Base-by-base conservation (phyloP, 1,140 invertebrate species). In the Trichoplusia ni region DNA sequence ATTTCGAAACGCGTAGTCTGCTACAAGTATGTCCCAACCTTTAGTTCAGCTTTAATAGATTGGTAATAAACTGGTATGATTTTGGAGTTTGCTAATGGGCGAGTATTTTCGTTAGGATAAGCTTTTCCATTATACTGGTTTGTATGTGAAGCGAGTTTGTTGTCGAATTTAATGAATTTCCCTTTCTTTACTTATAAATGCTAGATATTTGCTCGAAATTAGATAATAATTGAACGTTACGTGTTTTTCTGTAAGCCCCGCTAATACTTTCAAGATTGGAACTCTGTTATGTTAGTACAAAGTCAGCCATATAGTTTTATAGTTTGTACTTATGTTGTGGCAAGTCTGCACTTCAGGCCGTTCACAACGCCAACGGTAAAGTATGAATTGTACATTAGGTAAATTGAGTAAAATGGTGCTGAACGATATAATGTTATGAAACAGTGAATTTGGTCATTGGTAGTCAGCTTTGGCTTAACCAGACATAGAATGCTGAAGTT, bases 311-410 rank as follows among this genome's bases (percentile, higher is more conserved):
- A 40, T 35, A 31, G 11, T 7, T 38, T 29, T 44, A 9, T 8
- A 14, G 14, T 13, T 25, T 8, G n/a, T 19, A 2, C 19, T 31
- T 11, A 29, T 14, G 29, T 8, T 25, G 42, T 44, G 9, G 9
- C 25, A 31, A 44, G 54, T 58, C 54, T 58, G 54, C 54, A 58
- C 54, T 58, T 16, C 27, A 8, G 54, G 37, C 38, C 54, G 54
- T 58, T 54, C 27, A 58, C 54, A 58, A 58, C 38, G 11, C 29
- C 33, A 9, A 23, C 23, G 4, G 11, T 38, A 8, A 58, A 29
- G 47, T 58, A 21, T 2, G 35, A 58, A 31, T 25, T 38, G 19
- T 42, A n/a, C n/a, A n/a, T n/a, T n/a, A 44, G 35, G 14, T 54
- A 16, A 40, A 19, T 18, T 42, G 54, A 31, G 38, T 9, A 21